phyloP scores from a whole-genome alignment of 2,888 invertebrate genomes.

The Eilema griseolum region DNA sequence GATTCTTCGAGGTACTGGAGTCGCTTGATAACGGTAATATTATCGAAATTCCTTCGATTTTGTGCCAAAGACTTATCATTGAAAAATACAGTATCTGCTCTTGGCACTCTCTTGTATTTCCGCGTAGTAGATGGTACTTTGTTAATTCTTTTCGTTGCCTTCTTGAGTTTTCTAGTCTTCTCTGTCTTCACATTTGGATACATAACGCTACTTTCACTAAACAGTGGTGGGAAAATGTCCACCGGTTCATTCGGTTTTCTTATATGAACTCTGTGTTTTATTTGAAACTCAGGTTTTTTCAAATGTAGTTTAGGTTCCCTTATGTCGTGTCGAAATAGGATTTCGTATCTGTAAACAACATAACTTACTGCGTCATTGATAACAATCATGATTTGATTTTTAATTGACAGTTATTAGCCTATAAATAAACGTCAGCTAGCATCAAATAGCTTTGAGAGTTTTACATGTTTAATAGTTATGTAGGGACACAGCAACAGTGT shows the following conservation, averaged over 20 bases:
- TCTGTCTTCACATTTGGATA: background rate
- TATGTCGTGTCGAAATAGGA: background rate
- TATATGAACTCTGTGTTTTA: constrained; percentile 10
- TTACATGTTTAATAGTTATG: too few relatives aligned
- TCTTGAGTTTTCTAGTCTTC: background rate
- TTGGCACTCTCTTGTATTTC: background rate
- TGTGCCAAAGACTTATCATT: background rate
- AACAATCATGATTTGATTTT: too few relatives aligned
- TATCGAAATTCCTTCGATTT: background rate
- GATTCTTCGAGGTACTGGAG: constrained; percentile 6
- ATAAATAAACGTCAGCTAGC: too few relatives aligned
- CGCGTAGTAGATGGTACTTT: background rate
- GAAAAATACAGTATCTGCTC: background rate
- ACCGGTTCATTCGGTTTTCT: background rate
- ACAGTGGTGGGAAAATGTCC: background rate
- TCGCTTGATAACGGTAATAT: background rate
- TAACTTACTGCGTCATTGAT: background rate
- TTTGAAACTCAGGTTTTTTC: constrained; percentile 13
- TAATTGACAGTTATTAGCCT: too few relatives aligned
- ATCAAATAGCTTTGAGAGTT: background rate
- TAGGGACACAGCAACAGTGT: too few relatives aligned
- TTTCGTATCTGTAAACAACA: constrained; percentile 11
- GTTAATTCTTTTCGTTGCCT: background rate
- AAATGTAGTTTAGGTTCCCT: background rate
- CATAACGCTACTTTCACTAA: background rate